These are phyloP conservation scores for Dasyurus viverrinus DNA, from an alignment of 2,113 vertebrate genomes.

Conservation along the genomic window DNA sequence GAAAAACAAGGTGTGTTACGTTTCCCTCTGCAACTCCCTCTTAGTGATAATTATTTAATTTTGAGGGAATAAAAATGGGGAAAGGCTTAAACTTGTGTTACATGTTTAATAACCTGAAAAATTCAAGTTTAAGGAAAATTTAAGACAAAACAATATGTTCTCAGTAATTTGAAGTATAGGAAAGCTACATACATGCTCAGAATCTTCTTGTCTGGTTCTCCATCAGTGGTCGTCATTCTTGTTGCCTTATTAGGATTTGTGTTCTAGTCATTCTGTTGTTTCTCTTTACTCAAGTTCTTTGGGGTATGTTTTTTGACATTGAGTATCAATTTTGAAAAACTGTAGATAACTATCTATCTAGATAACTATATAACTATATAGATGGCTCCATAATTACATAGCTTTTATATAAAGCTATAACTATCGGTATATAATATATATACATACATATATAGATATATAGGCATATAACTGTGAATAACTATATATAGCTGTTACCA, in stretches of 20 bases:
- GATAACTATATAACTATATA: too few relatives aligned
- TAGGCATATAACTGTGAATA: neutral
- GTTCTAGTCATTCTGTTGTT: neutral
- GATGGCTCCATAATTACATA: too few relatives aligned
- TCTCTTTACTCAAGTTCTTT: neutral
- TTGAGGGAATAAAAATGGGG: neutral
- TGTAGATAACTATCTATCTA: too few relatives aligned
- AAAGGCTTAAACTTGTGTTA: neutral
- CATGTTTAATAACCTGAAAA: constrained; percentile 61
- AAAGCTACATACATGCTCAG: neutral
- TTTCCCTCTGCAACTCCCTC: neutral
- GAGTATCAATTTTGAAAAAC: constrained; percentile 19
- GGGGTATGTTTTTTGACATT: neutral
- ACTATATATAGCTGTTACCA: neutral
- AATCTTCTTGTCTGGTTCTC: constrained; percentile 39
- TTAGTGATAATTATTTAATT: constrained; percentile 32
- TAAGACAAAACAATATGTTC: neutral
- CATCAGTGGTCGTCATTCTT: neutral
- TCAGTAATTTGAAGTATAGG: neutral
- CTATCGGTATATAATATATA: too few relatives aligned
- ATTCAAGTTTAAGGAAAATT: neutral
- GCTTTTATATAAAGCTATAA: too few relatives aligned
- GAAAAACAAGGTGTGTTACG: constrained; percentile 90
- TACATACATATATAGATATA: too few relatives aligned
- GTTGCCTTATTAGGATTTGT: constrained; percentile 10